These are phyloP conservation scores for Pandion haliaetus DNA, from an alignment of 2,113 vertebrate species.

Conservation along the genomic window DNA sequence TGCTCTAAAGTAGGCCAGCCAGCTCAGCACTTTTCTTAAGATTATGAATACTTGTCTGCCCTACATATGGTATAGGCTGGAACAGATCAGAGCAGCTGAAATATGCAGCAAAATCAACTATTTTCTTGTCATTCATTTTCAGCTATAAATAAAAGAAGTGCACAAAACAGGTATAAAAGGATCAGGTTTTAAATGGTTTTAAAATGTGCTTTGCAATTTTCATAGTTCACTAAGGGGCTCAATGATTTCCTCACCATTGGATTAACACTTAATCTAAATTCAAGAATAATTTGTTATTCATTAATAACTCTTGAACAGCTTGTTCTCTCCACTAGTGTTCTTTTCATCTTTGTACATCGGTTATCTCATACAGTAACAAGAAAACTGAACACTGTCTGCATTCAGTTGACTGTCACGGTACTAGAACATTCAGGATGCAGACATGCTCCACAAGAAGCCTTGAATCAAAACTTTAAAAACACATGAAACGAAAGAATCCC, in stretches of 20 bases:
- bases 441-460: fast-evolving
- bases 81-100: constrained; percentile 8
- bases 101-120: neutral
- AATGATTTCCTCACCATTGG: neutral
- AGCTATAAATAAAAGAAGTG: neutral
- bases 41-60: constrained; percentile 41
- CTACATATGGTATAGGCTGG: constrained; percentile 44
- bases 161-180: neutral
- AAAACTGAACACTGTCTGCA: neutral
- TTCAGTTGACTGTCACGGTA: neutral
- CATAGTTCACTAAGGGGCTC: neutral
- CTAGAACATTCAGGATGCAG: neutral
- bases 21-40: constrained; percentile 60
- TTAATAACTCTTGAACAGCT: neutral
- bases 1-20: constrained; percentile 37
- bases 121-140: neutral
- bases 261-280: neutral
- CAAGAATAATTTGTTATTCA: neutral
- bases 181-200: neutral
- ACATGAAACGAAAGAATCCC: neutral
- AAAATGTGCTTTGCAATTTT: neutral
- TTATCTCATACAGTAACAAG: neutral
- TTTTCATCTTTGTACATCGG: neutral
- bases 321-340: neutral
- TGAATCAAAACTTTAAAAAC: neutral